Percentiles rank a stretch among this genome's conserved stretches.
These are phyloP conservation scores for Galleria mellonella DNA, from an alignment of 1,140 invertebrate species.

Conservation along the genomic window DNA sequence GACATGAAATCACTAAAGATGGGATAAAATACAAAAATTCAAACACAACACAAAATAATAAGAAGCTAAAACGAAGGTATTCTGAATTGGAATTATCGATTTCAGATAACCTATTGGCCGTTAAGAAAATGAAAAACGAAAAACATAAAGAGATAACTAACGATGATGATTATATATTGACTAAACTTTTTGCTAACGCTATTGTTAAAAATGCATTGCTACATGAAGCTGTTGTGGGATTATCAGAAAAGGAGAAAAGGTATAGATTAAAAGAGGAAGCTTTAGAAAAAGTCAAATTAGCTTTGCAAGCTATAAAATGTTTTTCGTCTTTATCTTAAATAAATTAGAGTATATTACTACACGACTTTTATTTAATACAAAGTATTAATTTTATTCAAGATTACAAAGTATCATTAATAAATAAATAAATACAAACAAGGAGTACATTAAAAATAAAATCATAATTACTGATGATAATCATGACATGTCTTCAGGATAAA, in stretches of 20 bases:
- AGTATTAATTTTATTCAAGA: no score
- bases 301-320: constrained; percentile 73
- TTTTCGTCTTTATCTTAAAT: no score
- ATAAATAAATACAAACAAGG: no score
- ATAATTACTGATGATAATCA: no score
- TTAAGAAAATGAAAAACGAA: constrained; percentile 55
- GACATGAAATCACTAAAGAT: constrained; percentile 1
- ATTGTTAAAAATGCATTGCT: constrained; percentile 75
- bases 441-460: no score
- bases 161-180: constrained; percentile 76
- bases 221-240: constrained; percentile 74
- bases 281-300: constrained; percentile 63
- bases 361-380: no score
- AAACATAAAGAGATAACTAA: constrained; percentile 38
- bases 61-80: constrained; percentile 35
- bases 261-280: constrained; percentile 73
- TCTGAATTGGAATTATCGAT: constrained; percentile 28
- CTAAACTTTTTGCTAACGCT: constrained; percentile 75
- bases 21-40: no score
- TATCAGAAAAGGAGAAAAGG: constrained; percentile 63
- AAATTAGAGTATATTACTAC: no score
- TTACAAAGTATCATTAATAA: no score
- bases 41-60: constrained; percentile 18
- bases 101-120: constrained; percentile 45
- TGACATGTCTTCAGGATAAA: no score